Conservation (phyloP, 2,797 vertebrate genomes). For the Lateolabrax maculatus region DNA sequence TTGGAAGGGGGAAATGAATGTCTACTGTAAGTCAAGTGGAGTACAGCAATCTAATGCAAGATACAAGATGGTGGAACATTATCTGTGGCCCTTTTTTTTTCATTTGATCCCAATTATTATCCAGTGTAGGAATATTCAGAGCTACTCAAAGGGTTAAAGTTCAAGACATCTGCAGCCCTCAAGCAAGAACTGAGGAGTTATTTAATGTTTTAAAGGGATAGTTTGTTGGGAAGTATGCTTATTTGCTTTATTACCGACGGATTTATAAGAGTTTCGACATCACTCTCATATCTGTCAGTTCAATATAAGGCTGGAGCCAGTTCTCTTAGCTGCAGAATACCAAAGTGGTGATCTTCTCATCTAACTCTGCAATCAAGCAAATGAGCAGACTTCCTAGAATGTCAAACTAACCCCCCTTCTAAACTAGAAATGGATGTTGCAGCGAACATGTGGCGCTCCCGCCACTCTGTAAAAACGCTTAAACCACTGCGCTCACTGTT, state of each 20-base stretch:
- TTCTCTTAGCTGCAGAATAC: background rate
- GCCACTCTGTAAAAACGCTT: background rate
- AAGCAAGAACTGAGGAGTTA: background rate
- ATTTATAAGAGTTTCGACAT: background rate
- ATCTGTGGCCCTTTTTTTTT: slow-evolving; percentile 6
- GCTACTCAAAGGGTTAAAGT: background rate
- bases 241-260: background rate
- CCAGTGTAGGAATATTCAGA: background rate
- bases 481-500: background rate
- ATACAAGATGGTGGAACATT: background rate
- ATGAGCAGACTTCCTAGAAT: background rate
- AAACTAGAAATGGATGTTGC: background rate
- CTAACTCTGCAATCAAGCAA: background rate
- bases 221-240: background rate
- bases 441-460: background rate
- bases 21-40: slow-evolving; percentile 19
- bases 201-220: background rate
- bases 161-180: background rate
- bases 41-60: background rate
- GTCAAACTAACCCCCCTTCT: background rate
- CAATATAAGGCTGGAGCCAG: too few species aligned
- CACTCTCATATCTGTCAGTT: background rate
- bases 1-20: slow-evolving; percentile 33
- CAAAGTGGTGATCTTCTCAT: background rate
- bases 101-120: background rate